Percentiles rank a stretch among this genome's conserved stretches.
phyloP scores from a whole-genome alignment of 2,113 vertebrate genomes.

The Dunckerocampus dactyliophorus region DNA sequence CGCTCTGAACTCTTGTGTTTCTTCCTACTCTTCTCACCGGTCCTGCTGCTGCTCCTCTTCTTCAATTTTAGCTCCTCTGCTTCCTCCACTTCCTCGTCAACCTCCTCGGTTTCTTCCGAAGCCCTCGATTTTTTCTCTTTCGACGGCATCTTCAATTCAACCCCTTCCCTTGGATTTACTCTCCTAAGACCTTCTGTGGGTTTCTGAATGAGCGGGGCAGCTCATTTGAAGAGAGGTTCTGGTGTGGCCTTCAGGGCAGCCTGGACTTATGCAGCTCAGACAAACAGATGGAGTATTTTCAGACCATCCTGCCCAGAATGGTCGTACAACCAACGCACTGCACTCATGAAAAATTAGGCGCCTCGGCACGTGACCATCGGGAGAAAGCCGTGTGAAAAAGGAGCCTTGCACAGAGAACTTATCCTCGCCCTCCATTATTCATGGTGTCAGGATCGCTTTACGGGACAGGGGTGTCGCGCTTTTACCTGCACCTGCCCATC shows the following conservation, averaged over 20 bases:
- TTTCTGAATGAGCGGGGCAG: conserved; percentile 72
- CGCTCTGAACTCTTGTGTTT: conserved; percentile 39
- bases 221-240: conserved; percentile 65
- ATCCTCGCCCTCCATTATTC: conserved; percentile 88
- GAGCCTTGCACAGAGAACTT: conserved; percentile 73
- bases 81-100: conserved; percentile 66
- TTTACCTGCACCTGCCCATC: conserved; percentile 55
- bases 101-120: conserved; percentile 69
- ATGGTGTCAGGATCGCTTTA: conserved; percentile 89
- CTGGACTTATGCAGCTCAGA: background rate
- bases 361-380: conserved; percentile 69
- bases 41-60: conserved; percentile 44
- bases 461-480: conserved; percentile 72
- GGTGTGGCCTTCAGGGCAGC: conserved; percentile 25
- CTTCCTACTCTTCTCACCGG: conserved; percentile 43
- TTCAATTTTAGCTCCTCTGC: conserved; percentile 58
- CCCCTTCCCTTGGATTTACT: conserved; percentile 64
- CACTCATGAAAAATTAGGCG: conserved; percentile 81
- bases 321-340: conserved; percentile 56
- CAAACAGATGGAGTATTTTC: conserved; percentile 26
- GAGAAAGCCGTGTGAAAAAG: conserved; percentile 81
- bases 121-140: conserved; percentile 79
- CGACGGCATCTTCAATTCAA: conserved; percentile 86
- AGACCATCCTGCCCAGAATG: conserved; percentile 21
- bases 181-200: conserved; percentile 61